Conservation (phyloP, 2,888 invertebrate genomes). For the Synergus japonicus region DNA sequence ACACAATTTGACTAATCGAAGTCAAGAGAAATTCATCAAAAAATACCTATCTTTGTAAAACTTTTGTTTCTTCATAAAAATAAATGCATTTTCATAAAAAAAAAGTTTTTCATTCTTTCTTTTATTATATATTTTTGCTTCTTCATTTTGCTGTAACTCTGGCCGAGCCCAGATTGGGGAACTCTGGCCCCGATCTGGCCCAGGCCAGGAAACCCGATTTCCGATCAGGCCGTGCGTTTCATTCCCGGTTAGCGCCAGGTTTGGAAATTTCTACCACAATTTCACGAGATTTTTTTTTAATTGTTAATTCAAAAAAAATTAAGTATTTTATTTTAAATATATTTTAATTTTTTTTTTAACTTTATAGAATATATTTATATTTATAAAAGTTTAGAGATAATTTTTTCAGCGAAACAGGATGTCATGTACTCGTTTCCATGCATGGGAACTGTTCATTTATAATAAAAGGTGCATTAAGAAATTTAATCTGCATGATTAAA, state of each 20-base stretch:
- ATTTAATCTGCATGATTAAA: slow-evolving; percentile 19
- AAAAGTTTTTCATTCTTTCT: background rate
- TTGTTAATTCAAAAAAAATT: no score
- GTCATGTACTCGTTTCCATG: slow-evolving; percentile 43
- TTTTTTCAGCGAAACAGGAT: slow-evolving; percentile 34
- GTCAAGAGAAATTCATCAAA: slow-evolving; percentile 42
- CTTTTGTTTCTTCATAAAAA: background rate
- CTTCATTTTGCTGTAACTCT: no score
- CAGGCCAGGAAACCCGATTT: no score
- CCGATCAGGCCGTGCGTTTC: no score
- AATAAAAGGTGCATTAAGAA: slow-evolving; percentile 39
- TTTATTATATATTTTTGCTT: background rate
- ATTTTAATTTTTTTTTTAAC: no score
- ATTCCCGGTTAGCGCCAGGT: no score
- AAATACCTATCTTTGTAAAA: slow-evolving; percentile 30
- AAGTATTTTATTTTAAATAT: no score
- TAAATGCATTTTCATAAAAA: background rate
- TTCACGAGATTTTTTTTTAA: no score
- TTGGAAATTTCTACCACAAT: no score
- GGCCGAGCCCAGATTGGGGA: no score
- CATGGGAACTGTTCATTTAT: slow-evolving; percentile 13
- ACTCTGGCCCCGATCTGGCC: no score
- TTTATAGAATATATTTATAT: background rate
- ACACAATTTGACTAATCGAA: slow-evolving; percentile 43
- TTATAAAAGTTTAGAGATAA: background rate